Percentiles rank a stretch among this genome's conserved stretches.
These are phyloP conservation scores for Tipula confusa DNA, from an alignment of 2,888 invertebrate genomes.

Conservation along the genomic window DNA sequence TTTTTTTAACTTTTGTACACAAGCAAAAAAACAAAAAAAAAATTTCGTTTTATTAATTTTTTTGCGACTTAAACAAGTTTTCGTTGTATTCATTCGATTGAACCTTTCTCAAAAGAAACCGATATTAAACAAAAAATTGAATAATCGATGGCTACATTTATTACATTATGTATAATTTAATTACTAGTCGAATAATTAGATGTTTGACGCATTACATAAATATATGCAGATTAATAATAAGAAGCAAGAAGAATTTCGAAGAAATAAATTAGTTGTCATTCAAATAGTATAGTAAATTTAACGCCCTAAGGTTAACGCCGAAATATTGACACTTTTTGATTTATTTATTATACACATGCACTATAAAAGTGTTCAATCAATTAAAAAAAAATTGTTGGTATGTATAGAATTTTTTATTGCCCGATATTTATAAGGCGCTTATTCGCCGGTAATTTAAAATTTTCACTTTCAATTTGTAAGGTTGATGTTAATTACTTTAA, in stretches of 20 bases:
- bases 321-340: neutral
- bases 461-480: conserved; percentile 3
- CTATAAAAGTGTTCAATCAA: neutral
- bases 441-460: neutral
- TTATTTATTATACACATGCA: neutral
- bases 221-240: neutral
- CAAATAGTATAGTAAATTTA: neutral
- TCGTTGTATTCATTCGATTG: neutral
- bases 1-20: neutral
- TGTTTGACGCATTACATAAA: neutral
- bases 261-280: neutral
- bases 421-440: conserved; percentile 3
- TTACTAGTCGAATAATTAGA: neutral
- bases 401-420: neutral
- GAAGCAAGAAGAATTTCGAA: neutral
- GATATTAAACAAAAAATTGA: neutral
- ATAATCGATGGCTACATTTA: neutral
- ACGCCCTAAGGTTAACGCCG: neutral
- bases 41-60: neutral
- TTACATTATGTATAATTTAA: neutral
- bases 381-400: neutral
- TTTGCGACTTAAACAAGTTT: conserved; percentile 1
- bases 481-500: neutral
- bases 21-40: no score
- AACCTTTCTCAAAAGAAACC: neutral